Conservation (phyloP, 2,888 invertebrate species). For the Tridacna gigas region DNA sequence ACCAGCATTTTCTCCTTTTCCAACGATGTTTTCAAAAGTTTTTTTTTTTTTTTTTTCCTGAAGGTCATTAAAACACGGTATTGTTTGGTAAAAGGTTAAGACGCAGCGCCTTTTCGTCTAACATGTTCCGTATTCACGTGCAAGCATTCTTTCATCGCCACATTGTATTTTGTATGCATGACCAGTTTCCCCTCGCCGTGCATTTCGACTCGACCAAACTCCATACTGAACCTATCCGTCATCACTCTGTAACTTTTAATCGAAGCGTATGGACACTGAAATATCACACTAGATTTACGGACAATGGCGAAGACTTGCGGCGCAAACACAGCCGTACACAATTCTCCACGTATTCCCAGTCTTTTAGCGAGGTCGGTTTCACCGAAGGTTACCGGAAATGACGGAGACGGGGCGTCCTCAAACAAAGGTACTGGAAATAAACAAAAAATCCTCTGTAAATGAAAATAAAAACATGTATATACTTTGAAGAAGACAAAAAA, state of each 20-base stretch:
- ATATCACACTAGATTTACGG: slow-evolving; percentile 13
- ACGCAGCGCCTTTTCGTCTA: not conserved
- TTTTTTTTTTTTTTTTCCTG: too few species aligned
- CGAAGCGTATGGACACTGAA: slow-evolving; percentile 5
- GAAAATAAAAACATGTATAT: not conserved
- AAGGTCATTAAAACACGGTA: too few species aligned
- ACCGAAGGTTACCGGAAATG: slow-evolving; percentile 11
- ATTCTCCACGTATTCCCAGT: slow-evolving; percentile 1
- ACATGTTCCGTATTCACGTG: slow-evolving; percentile 12
- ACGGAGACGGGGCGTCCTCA: slow-evolving; percentile 5
- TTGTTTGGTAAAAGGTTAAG: too few species aligned
- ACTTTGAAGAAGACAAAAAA: too few species aligned
- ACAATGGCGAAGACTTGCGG: slow-evolving; percentile 11
- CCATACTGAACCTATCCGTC: not conserved
- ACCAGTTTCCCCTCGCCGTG: slow-evolving; percentile 1
- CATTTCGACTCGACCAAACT: slow-evolving; percentile 17
- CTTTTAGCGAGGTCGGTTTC: slow-evolving; percentile 16
- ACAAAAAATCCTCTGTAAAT: not conserved
- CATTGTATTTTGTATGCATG: slow-evolving; percentile 12
- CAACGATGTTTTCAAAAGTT: not conserved
- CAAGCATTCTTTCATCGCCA: slow-evolving; percentile 18
- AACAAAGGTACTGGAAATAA: not conserved
- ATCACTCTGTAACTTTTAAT: slow-evolving; percentile 15
- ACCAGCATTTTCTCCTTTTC: not conserved
- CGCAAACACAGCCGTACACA: slow-evolving; percentile 14